Evolutionary conservation across 2,113 vertebrate genomes (phyloP).

Genomic region (Prionailurus viverrinus): DNA sequence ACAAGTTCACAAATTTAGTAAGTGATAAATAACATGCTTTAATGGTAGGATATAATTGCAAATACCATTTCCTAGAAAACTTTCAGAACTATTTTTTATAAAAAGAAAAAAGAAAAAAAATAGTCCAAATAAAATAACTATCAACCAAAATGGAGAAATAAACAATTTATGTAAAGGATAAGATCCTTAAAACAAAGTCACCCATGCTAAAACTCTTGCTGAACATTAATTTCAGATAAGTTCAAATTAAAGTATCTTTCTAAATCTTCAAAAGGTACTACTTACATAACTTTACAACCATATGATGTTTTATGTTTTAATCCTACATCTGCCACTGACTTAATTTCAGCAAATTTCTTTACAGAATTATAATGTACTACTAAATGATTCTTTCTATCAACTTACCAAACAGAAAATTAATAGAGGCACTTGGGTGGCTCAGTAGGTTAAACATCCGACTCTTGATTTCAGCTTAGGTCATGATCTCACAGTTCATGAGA

Average conservation of each 20-base stretch:
- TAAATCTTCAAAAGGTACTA: not conserved
- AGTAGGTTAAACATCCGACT: no score
- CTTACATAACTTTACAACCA: not conserved
- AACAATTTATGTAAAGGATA: not conserved
- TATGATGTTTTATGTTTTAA: not conserved
- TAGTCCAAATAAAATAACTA: not conserved
- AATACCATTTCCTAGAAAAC: not conserved
- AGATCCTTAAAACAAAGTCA: slow-evolving; percentile 1
- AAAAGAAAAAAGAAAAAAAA: not conserved
- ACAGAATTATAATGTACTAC: not conserved
- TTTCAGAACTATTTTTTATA: not conserved
- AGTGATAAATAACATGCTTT: not conserved
- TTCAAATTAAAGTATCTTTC: slow-evolving; percentile 4
- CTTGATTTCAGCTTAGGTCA: no score
- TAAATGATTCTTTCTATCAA: not conserved
- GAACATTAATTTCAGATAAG: slow-evolving; percentile 7
- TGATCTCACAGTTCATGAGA: no score
- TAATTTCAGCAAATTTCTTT: not conserved
- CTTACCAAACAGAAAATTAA: slow-evolving; percentile 21
- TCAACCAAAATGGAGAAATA: not conserved
- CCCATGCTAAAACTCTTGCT: not conserved
- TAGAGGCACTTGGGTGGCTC: no score
- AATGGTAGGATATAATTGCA: not conserved
- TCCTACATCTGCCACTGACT: not conserved
- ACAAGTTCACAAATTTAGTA: slow-evolving; percentile 1